Evolutionary conservation across 2,113 vertebrate genomes (phyloP), one percentile per base, ranked within the genome.

Genomic region (Hydropotes inermis): DNA sequence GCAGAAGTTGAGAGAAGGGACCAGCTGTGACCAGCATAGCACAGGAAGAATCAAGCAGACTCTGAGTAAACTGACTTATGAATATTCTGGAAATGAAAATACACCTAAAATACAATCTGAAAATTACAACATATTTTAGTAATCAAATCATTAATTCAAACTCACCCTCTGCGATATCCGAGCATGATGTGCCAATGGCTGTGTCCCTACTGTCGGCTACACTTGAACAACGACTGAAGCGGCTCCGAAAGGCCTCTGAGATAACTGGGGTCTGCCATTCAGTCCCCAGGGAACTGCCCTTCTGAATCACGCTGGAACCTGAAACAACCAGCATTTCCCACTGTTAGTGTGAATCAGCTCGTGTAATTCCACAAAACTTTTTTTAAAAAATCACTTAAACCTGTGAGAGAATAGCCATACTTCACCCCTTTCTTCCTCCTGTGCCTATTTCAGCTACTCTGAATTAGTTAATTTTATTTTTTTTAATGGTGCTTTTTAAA

Each of bases 161-260:
- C 81, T 99, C 98, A 99, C 99, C 99, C 98, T 99, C 99, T 7
- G 99, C 98, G 98, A 99, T 99, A 98, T 99, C 99, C 1, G 99
- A 99, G 94, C 99, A 99, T 43, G 99, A 99, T 54, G 99, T 99
- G 70, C 99, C 99, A 16, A 99, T 98, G 86, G 99, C 99, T 1
- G 99, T 99, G 70, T 99, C 99, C 89, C 98, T 97, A 1, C 99
- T 99, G 98, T 99, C 99, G 0, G 99, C 98, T 98, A 98, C 98
- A 21, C 99, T 99, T 6, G 99, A 98, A 28, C 99, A 99, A 47
- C 98, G 99, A 96, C 99, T 99, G 97, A 99, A 98, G 0, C 98
- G 98, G 97, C 99, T 99, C 98, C 99, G 99, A 97, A 99, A 99
- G 98, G 99, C 99, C 94, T 98, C 98, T 0, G 99, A 99, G 95